A percentile compares a stretch with the other conserved stretches of the same genome.
Conservation (phyloP, 2,113 vertebrate species). For the Campylorhamphus procurvoides region DNA sequence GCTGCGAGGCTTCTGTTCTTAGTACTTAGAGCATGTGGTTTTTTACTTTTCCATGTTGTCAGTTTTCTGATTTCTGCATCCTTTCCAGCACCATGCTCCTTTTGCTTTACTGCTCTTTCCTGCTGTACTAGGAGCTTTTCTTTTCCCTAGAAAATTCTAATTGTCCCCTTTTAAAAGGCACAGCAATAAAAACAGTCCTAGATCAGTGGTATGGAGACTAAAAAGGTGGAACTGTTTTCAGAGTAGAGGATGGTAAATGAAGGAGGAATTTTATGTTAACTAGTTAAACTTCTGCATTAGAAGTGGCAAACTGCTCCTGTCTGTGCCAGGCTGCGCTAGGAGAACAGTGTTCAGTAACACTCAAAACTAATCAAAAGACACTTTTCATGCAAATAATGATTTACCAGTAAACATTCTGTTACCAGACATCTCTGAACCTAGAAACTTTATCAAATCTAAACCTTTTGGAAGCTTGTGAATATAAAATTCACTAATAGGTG, state of each 20-base stretch:
- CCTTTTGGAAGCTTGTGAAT: neutral
- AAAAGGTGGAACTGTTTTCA: neutral
- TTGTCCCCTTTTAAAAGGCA: neutral
- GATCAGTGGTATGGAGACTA: neutral
- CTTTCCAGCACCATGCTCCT: neutral
- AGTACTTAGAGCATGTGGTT: neutral
- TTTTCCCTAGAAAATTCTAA: neutral
- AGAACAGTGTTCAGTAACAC: neutral
- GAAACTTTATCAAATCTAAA: neutral
- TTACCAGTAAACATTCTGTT: neutral
- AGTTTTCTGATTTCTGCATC: neutral
- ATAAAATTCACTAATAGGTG: neutral
- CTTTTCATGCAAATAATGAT: neutral
- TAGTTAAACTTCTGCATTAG: neutral
- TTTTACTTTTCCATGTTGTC: neutral
- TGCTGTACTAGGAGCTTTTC: neutral
- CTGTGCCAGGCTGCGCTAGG: neutral
- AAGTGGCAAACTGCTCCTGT: neutral
- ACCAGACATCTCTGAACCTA: neutral
- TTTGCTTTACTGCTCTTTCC: neutral
- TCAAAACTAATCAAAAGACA: neutral
- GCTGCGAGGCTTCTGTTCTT: neutral
- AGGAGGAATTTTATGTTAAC: neutral
- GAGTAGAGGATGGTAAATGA: neutral
- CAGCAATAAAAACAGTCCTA: neutral